Evolutionary conservation across 2,797 vertebrate species (phyloP), one percentile per base, ranked within the genome.

Genomic region (Adelosebastes latens): DNA sequence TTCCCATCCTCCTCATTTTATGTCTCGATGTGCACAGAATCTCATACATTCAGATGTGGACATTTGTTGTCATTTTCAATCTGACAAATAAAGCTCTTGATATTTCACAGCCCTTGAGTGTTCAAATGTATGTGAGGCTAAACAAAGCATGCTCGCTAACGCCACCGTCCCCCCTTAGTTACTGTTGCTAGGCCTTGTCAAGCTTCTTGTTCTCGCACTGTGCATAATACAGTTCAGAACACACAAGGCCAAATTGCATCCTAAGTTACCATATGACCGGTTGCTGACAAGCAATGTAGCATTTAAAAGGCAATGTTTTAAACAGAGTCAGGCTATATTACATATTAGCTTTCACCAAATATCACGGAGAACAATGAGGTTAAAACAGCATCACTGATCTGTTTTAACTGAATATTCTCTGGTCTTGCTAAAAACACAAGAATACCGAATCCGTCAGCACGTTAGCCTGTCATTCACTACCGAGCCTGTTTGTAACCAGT

Each of bases 1-100:
- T 81, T 78, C 66, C 88, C 70, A 83, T 62, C 65, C 59, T 56
- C 42, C 5, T 56, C 22, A 24, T 46, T 29, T 68, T 10, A 6
- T 14, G 2, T 59, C 31, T 60, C 25, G 0, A 1, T 42, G 70
- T n/a, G 58, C 62, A 6, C 11, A 1, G n/a, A 82, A 60, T 79
- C 27, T 82, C 56, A 64, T 46, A 55, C 22, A 64, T 71, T 52
- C 42, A 59, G 63, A 65, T 60, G 11, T 77, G 29, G 52, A 53
- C 27, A 36, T 52, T 75, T 68, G 56, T 56, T 63, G 55, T 52
- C 20, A 52, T 53, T 62, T 59, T 77, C 52, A 42, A 42, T 8
- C 49, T 56, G 20, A 60, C 34, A 55, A 56, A 65, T 31, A n/a
- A 6, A 20, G 14, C 59, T 72, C 20, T 63, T 18, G 20, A 73